Conservation (phyloP, 1,140 invertebrate species). For the Cyphomyrmex costatus region DNA sequence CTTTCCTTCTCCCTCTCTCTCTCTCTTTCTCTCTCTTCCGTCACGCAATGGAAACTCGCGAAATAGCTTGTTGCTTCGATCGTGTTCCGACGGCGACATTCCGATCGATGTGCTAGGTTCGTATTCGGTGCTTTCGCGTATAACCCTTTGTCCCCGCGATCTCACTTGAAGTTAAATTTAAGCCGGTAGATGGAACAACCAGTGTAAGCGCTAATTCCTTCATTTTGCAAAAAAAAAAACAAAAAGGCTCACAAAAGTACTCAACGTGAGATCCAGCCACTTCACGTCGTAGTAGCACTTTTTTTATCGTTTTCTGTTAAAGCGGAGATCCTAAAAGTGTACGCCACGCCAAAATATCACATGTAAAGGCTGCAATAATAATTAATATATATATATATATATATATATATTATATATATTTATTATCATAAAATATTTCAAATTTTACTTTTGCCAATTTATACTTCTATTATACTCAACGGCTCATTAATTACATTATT, state of each 20-base stretch:
- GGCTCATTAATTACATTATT: constrained; percentile 22
- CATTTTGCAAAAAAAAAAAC: constrained; percentile 22
- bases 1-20: neutral
- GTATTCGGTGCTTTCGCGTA: neutral
- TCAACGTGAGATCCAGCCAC: constrained; percentile 28
- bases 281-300: neutral
- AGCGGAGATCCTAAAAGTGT: neutral
- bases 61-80: constrained; percentile 51
- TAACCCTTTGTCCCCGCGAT: neutral
- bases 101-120: constrained; percentile 41
- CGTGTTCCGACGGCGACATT: constrained; percentile 16
- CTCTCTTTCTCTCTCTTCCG: neutral
- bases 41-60: constrained; percentile 47
- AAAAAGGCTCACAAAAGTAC: constrained; percentile 19
- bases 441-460: constrained; percentile 19
- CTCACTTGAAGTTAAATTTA: constrained; percentile 28
- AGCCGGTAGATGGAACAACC: neutral
- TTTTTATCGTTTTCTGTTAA: neutral
- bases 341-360: constrained; percentile 8
- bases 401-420: neutral
- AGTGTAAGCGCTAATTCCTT: constrained; percentile 4
- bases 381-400: neutral
- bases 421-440: constrained; percentile 24
- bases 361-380: neutral
- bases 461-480: neutral